A percentile compares a stretch with the other conserved stretches of the same genome.
Conservation (phyloP, 2,113 vertebrate species). For the Xyrauchen texanus region DNA sequence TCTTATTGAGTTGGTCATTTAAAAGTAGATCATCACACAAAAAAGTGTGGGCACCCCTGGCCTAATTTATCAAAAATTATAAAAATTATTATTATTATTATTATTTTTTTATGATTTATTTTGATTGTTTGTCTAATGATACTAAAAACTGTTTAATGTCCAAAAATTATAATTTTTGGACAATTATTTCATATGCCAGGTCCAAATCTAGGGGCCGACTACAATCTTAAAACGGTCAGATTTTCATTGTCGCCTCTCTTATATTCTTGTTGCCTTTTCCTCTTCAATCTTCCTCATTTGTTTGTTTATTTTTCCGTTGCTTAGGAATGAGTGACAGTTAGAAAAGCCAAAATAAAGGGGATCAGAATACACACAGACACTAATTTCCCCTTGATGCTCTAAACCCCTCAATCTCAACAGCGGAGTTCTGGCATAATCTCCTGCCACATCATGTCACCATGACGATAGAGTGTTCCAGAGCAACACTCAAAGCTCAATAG, state of each 20-base stretch:
- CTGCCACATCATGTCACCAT: conserved; percentile 28
- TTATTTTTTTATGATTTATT: too few relatives aligned
- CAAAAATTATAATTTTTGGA: too few relatives aligned
- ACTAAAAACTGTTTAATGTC: too few relatives aligned
- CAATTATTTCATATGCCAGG: too few relatives aligned
- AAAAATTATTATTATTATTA: too few relatives aligned
- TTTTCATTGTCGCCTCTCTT: neutral
- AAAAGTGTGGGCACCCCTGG: too few relatives aligned
- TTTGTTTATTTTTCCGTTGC: conserved; percentile 1
- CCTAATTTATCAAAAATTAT: too few relatives aligned
- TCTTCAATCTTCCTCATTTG: neutral
- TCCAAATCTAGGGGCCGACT: neutral
- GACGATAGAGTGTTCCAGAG: conserved; percentile 37
- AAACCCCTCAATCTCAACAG: conserved; percentile 12
- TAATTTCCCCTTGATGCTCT: conserved; percentile 28
- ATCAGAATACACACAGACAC: conserved; percentile 14
- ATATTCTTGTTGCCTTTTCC: neutral
- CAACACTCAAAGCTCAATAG: conserved; percentile 25
- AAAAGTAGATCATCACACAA: too few relatives aligned
- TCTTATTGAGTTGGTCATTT: too few relatives aligned
- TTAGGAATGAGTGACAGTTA: neutral
- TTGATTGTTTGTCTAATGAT: too few relatives aligned
- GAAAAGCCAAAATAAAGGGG: conserved; percentile 5
- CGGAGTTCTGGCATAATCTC: neutral
- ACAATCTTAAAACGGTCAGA: neutral